Conservation (phyloP, 2,113 vertebrate species). For the Notiomystis cincta region DNA sequence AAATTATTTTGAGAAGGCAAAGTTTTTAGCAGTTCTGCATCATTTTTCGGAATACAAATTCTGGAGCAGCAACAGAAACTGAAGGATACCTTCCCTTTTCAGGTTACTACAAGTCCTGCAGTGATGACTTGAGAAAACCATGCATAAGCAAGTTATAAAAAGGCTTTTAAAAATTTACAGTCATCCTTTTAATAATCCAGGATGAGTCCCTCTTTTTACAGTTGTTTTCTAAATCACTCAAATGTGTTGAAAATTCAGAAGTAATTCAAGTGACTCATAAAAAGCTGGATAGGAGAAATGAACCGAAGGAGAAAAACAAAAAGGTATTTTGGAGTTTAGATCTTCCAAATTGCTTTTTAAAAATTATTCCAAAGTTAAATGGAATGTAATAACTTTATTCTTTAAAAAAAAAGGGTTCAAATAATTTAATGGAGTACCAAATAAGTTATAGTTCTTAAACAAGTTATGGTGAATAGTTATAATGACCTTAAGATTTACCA, state of each 20-base stretch:
- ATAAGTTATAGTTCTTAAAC: neutral
- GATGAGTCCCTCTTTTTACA: neutral
- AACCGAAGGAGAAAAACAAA: neutral
- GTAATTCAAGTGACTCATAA: neutral
- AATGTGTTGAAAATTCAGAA: neutral
- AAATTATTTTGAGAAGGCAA: neutral
- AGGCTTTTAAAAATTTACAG: neutral
- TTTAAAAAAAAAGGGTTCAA: neutral
- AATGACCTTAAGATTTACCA: neutral
- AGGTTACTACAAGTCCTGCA: neutral
- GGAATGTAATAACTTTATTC: neutral
- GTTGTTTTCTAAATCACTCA: neutral
- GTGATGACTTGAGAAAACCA: neutral
- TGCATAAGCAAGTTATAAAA: neutral
- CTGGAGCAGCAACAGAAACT: neutral
- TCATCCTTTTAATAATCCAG: neutral
- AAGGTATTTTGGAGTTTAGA: neutral
- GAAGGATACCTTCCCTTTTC: neutral
- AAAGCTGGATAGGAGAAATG: neutral
- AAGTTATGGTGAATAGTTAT: neutral
- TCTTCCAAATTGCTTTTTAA: neutral
- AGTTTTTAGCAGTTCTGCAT: neutral
- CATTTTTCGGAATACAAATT: neutral
- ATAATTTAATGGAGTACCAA: neutral
- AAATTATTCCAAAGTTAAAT: neutral